phyloP scores from a whole-genome alignment of 1,140 invertebrate genomes.

The Whitmania pigra region DNA sequence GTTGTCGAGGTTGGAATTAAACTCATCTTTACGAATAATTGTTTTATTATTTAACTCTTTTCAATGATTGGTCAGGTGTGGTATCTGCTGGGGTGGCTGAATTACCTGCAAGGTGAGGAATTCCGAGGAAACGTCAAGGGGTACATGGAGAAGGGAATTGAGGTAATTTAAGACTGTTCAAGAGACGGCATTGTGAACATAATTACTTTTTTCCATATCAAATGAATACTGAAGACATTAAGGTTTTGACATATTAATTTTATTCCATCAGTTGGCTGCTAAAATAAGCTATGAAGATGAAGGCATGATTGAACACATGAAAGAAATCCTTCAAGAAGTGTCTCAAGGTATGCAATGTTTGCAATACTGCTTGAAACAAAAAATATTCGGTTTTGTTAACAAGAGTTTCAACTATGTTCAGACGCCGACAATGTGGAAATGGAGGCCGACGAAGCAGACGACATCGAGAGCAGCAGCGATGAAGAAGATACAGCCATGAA shows the following conservation, averaged over 20 bases:
- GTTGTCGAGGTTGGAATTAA: background rate
- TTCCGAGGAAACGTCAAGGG: background rate
- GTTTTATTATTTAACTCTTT: no score
- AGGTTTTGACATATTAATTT: no score
- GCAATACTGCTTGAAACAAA: background rate
- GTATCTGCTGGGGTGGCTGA: background rate
- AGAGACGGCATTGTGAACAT: background rate
- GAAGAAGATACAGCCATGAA: constrained; percentile 7
- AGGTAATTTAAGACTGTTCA: background rate
- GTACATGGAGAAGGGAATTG: constrained; percentile 7
- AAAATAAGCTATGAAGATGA: constrained; percentile 11
- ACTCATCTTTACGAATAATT: background rate
- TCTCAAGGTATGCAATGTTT: background rate
- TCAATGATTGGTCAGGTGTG: background rate
- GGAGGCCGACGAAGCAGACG: background rate
- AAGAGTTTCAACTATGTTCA: background rate
- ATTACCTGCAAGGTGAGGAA: background rate
- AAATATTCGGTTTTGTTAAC: background rate
- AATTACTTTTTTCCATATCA: no score
- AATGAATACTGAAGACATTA: no score
- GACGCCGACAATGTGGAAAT: background rate
- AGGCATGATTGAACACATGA: constrained; percentile 4
- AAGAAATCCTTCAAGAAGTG: background rate
- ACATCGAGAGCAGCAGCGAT: background rate
- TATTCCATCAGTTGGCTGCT: background rate